Base-by-base conservation (phyloP, 2,113 vertebrate genomes). In the Solenodon paradoxus region DNA sequence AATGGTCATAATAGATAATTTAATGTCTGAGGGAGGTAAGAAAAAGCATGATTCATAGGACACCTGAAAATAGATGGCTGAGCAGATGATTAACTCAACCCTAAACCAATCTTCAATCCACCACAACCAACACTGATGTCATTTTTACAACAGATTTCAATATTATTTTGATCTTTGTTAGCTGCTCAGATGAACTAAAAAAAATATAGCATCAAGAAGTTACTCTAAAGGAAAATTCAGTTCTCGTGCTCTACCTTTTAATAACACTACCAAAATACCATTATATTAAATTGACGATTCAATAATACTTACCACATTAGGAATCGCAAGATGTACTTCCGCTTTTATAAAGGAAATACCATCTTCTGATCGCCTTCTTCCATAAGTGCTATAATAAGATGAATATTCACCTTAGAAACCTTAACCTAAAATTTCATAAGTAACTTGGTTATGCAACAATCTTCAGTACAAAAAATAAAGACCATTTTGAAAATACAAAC, bases 291-390 rank as follows among this genome's bases (percentile, higher is more conserved):
- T 28, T 59, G 4, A 35, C 88, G 80, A 88, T 51, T 95, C 82
- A 32, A 68, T 68, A 82, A 85, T 83, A 97, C 98, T 98, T 97
- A 99, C 99, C 98, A 99, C 98, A 20, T 98, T 97, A 49, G 98
- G 98, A 97, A 98, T 96, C 1, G 96, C 97, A 96, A 99, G 98
- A 47, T 99, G 98, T 63, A 99, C 95, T 98, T 99, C 99, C 0
- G 97, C 97, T 98, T 98, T 98, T 92, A 99, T 96, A 83, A 99
- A 98, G 9, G 98, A 86, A 85, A 96, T 12, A 35, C 96, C 9
- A 2, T 98, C 97, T 28, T 98, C 98, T 87, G 96, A 61, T 61
- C 88, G 94, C 7, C 61, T 97, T 91, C 92, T 97, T 80, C 93
- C 98, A 88, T 97, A 97, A 1, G 81, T 90, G 72, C 97, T 98